Base-by-base conservation (phyloP, 2,888 invertebrate genomes). In the Synanthedon myopaeformis region DNA sequence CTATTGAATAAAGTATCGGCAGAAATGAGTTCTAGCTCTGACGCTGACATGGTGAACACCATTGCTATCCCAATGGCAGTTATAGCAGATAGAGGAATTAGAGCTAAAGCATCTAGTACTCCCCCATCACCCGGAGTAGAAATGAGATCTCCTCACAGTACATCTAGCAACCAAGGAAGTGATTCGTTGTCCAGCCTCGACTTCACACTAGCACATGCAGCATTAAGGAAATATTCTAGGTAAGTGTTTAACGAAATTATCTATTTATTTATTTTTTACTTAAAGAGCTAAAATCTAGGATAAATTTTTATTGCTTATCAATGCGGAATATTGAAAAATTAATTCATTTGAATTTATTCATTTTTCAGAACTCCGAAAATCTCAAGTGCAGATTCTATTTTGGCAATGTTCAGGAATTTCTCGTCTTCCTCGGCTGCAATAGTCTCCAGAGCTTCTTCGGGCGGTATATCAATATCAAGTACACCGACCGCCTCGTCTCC, bases 361-460 rank as follows among this genome's bases (percentile, higher is more conserved):
- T 42, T 13, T 45, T 45, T 66, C 66, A 82, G 87, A 64, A 81
- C 88, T 51, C 89, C 91, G 60, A 93, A 93, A 75, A 92, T 92
- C 52, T 91, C 93, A 35, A 93, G 93, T 68, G 94, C 94, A 10
- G 94, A 94, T 76, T 94, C 94, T 1, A 92, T 94, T 59, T 77
- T 94, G 57, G 93, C 93, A 10, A 93, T 94, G 92, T 93, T 94
- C 71, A 86, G 92, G 54, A 93, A 92, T 69, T 92, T 93, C 70
- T 91, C 92, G 14, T 91, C 92, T 17, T 89, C 91, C 52, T 90
- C 89, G 55, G 89, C 90, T 3, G 90, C 89, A 49, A 88, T 89
- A 55, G 85, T 85, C 13, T 90, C 90, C 56, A 74, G 90, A 55
- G 89, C 90, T 3, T 89, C 92, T 28, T 91, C 92, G 3, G 85